Conservation (phyloP, 2,113 vertebrate species). For the Mastomys natalensis region DNA sequence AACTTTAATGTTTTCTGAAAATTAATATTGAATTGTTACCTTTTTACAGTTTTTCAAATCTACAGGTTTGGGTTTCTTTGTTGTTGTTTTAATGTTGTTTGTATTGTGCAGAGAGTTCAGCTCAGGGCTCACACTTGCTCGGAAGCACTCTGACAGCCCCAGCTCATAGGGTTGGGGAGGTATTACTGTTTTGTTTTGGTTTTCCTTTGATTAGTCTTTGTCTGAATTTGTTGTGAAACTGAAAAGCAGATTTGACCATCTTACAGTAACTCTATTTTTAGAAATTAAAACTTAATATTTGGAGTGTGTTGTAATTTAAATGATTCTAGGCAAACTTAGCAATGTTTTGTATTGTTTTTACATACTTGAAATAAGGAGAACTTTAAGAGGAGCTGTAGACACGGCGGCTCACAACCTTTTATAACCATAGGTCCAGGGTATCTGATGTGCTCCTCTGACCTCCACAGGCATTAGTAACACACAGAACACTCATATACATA, state of each 20-base stretch:
- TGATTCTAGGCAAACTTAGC: constrained; percentile 40
- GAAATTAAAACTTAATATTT: constrained; percentile 57
- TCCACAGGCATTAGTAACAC: background rate
- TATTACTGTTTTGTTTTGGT: no score
- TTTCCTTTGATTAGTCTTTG: background rate
- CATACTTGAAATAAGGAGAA: background rate
- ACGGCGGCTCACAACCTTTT: background rate
- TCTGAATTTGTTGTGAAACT: constrained; percentile 55
- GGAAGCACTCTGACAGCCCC: no score
- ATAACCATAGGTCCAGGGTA: background rate
- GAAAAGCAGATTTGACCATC: background rate
- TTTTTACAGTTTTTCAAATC: constrained; percentile 42
- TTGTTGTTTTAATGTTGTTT: background rate
- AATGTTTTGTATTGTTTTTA: background rate
- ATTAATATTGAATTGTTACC: constrained; percentile 32
- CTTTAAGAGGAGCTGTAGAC: background rate
- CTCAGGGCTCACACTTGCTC: background rate
- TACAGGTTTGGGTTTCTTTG: background rate
- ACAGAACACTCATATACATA: background rate
- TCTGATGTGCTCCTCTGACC: background rate
- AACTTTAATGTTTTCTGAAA: constrained; percentile 4
- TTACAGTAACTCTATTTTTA: constrained; percentile 2
- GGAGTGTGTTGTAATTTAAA: constrained; percentile 40
- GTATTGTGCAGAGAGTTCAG: background rate
- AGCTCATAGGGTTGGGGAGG: no score